A percentile compares a stretch with the other conserved stretches of the same genome.
These are phyloP conservation scores for Amphipoea oculea DNA, from an alignment of 2,888 invertebrate species.

Conservation along the genomic window DNA sequence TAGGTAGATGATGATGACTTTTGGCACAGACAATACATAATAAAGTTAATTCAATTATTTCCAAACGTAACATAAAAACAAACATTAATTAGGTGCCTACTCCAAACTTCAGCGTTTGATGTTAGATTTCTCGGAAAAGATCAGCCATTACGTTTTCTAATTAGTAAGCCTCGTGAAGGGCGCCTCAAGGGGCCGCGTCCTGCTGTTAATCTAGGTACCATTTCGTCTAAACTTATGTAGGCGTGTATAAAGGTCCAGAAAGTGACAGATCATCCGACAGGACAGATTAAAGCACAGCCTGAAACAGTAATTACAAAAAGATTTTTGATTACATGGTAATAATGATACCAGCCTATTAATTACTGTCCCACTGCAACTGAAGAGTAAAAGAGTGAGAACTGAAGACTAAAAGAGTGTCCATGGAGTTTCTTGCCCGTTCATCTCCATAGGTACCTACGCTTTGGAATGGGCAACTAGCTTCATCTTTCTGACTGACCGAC, in stretches of 20 bases:
- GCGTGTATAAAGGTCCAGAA: neutral
- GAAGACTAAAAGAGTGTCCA: too few relatives aligned
- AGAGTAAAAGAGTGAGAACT: too few relatives aligned
- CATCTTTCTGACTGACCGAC: too few relatives aligned
- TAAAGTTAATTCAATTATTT: neutral
- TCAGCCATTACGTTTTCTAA: slow-evolving; percentile 2
- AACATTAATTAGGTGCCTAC: slow-evolving; percentile 13
- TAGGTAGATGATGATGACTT: neutral
- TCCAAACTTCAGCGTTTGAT: slow-evolving; percentile 11
- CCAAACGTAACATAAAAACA: neutral
- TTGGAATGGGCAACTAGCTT: too few relatives aligned
- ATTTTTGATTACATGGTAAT: neutral
- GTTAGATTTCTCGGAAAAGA: slow-evolving; percentile 30
- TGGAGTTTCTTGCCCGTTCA: too few relatives aligned
- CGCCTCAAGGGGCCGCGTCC: neutral
- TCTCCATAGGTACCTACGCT: too few relatives aligned
- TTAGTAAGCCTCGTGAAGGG: slow-evolving; percentile 10
- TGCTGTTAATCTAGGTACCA: slow-evolving; percentile 11
- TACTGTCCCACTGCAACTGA: neutral
- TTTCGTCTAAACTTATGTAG: slow-evolving; percentile 1
- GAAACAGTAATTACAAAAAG: neutral
- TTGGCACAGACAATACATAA: neutral
- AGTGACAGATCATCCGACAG: neutral
- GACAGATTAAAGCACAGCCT: neutral
- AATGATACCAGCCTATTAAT: too few relatives aligned